Evolutionary conservation across 2,888 invertebrate species (phyloP).

Genomic region (Cataglyphis altisquamis): DNA sequence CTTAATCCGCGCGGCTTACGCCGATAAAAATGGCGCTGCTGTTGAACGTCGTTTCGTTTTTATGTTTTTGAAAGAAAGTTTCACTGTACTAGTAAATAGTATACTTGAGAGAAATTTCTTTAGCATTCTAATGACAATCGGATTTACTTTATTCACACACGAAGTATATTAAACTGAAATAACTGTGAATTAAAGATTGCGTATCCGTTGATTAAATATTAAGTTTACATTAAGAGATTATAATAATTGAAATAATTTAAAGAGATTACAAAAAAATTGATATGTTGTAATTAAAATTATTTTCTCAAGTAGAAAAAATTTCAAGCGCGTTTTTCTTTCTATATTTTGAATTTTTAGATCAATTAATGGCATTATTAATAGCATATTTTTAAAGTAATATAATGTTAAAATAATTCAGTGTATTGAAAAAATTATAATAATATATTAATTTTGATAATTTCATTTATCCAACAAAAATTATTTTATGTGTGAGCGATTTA

Average conservation of each 20-base stretch:
- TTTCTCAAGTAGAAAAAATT: not conserved
- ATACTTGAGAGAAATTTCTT: not conserved
- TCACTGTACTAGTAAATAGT: not conserved
- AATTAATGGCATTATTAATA: not conserved
- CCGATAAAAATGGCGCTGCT: constrained; percentile 36
- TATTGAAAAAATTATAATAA: not conserved
- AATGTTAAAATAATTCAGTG: not conserved
- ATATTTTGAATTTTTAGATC: not conserved
- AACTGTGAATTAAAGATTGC: not conserved
- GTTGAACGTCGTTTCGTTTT: constrained; percentile 37
- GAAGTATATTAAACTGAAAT: not conserved
- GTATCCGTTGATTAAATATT: not conserved
- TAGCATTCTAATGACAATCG: not conserved
- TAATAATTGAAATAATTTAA: not conserved
- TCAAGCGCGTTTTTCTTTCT: not conserved
- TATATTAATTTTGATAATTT: not conserved
- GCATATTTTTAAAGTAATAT: not conserved
- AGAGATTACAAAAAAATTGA: not conserved
- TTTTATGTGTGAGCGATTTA: not conserved
- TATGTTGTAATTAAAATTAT: not conserved
- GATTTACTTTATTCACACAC: not conserved
- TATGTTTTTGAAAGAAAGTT: not conserved
- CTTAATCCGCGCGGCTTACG: constrained; percentile 44
- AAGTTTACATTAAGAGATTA: not conserved
- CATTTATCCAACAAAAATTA: not conserved